Evolutionary conservation across 2,888 invertebrate genomes (phyloP).

Genomic region (Thereva unica): DNA sequence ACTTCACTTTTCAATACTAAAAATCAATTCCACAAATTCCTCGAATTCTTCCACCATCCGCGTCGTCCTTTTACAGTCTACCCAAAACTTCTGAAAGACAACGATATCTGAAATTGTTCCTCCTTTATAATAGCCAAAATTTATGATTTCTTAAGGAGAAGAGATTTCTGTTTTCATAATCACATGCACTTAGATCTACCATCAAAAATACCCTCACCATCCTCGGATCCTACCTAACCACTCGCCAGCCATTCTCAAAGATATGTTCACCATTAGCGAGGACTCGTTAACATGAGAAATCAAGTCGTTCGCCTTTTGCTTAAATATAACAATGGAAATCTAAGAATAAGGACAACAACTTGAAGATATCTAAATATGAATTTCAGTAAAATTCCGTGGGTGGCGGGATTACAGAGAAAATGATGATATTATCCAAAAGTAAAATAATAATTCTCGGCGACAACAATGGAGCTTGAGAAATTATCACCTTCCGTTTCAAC

Average conservation of each 20-base stretch:
- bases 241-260: conserved; percentile 22
- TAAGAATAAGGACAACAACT: conserved; percentile 32
- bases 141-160: conserved; percentile 32
- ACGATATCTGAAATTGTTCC: conserved; percentile 34
- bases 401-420: conserved; percentile 20
- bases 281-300: conserved; percentile 35
- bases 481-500: conserved; percentile 42
- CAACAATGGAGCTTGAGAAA: conserved; percentile 42
- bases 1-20: too few relatives aligned
- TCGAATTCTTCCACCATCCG: too few relatives aligned
- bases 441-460: conserved; percentile 42
- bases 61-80: neutral
- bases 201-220: conserved; percentile 13
- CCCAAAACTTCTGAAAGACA: conserved; percentile 14
- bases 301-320: conserved; percentile 32
- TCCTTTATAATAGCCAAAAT: conserved; percentile 32
- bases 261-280: conserved; percentile 33
- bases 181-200: conserved; percentile 31
- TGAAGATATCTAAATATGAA: conserved; percentile 35
- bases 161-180: conserved; percentile 30
- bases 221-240: conserved; percentile 1
- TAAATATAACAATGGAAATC: conserved; percentile 32
- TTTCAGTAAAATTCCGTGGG: conserved; percentile 21
- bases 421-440: conserved; percentile 41
- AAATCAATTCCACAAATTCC: too few relatives aligned